Conservation (phyloP, 2,113 vertebrate species). For the Phasianus colchicus region DNA sequence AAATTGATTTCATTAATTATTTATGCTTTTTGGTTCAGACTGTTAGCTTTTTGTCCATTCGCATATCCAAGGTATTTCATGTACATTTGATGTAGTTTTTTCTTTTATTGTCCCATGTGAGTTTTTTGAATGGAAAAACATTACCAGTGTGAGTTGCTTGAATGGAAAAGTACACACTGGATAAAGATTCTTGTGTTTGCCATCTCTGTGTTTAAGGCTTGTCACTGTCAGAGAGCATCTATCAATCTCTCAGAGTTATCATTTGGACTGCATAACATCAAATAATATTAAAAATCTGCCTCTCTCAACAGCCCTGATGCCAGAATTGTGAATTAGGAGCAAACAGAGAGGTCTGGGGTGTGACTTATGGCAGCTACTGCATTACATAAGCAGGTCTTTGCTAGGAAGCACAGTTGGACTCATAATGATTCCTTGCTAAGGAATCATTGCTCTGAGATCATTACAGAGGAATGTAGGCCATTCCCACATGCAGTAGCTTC, state of each 20-base stretch:
- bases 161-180: fast-evolving
- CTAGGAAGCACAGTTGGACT: neutral
- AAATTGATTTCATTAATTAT: neutral
- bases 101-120: neutral
- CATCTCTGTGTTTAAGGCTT: neutral
- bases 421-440: neutral
- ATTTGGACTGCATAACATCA: neutral
- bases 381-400: neutral
- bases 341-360: neutral
- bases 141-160: neutral
- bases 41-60: neutral
- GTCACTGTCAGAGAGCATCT: neutral
- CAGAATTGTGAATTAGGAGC: neutral
- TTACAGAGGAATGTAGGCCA: neutral
- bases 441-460: neutral
- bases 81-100: fast-evolving
- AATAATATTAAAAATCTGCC: neutral
- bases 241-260: fast-evolving
- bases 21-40: neutral
- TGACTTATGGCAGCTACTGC: neutral
- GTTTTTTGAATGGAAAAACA: neutral
- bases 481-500: neutral
- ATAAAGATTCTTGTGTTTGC: neutral
- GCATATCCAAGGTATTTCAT: neutral
- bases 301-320: neutral